These are phyloP conservation scores for Glandiceps talaboti DNA, from an alignment of 53 echinoderm and acorn worm species.

Conservation along the genomic window DNA sequence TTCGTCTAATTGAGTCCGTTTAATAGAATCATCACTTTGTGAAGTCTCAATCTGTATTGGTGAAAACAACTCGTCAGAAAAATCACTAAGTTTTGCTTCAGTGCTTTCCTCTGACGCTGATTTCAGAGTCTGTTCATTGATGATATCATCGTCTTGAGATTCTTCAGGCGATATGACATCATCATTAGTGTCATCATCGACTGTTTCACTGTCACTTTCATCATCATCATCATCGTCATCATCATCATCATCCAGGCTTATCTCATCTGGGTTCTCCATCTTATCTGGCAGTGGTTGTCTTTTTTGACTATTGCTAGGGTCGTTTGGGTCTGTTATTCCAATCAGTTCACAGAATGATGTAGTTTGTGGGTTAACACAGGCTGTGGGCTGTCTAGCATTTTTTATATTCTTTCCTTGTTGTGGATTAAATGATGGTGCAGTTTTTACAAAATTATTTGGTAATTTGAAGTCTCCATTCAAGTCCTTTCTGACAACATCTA, in stretches of 20 bases:
- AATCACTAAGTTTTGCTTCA: constrained; percentile 6
- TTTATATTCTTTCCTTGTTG: constrained; percentile 14
- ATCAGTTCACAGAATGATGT: constrained; percentile 56
- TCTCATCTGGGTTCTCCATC: constrained; percentile 21
- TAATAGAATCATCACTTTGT: neutral
- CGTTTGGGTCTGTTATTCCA: constrained; percentile 46
- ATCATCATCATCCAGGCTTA: constrained; percentile 36
- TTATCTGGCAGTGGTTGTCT: constrained; percentile 7
- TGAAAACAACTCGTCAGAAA: constrained; percentile 9
- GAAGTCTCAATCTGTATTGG: constrained; percentile 18
- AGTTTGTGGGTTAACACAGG: constrained; percentile 77
- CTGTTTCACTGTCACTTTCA: constrained; percentile 6
- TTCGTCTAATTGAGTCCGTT: neutral
- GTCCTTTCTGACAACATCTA: constrained; percentile 40
- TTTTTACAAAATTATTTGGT: constrained; percentile 54
- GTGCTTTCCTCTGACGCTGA: constrained; percentile 26
- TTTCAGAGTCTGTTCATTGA: constrained; percentile 54
- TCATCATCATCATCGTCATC: constrained; percentile 28
- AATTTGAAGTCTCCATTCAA: constrained; percentile 58
- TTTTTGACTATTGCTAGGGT: constrained; percentile 6
- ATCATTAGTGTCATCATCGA: neutral
- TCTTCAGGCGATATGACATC: neutral
- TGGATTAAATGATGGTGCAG: constrained; percentile 65
- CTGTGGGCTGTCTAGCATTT: constrained; percentile 44
- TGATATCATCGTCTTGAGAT: constrained; percentile 21